Percentiles rank a stretch among this genome's conserved stretches.
Evolutionary conservation across 2,113 vertebrate species (phyloP).

Genomic region (Eubucco bourcierii): DNA sequence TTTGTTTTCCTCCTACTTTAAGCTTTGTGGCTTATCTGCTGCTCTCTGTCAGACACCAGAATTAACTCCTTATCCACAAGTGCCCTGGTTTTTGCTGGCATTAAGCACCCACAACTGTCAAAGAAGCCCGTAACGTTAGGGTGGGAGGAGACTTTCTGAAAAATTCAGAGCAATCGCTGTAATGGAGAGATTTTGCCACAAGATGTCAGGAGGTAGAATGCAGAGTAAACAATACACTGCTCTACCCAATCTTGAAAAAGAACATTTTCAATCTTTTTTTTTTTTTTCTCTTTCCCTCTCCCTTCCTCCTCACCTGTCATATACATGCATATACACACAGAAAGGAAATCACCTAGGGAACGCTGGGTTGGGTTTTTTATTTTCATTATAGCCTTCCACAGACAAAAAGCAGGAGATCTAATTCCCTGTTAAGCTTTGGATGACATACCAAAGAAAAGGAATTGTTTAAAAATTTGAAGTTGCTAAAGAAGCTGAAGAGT

Average conservation of each 20-base stretch:
- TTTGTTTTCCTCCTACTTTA: neutral
- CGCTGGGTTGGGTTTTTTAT: neutral
- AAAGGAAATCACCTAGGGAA: neutral
- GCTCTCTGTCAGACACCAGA: neutral
- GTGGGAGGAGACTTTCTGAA: neutral
- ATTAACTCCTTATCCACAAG: neutral
- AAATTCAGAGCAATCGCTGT: neutral
- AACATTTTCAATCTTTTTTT: neutral
- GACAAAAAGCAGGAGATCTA: neutral
- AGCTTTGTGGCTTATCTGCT: neutral
- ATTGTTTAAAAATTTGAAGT: conserved; percentile 19
- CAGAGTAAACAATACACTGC: rapidly evolving
- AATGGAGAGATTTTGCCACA: conserved; percentile 40
- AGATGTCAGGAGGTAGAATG: conserved; percentile 37
- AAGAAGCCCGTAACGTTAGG: neutral
- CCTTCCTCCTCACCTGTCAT: neutral
- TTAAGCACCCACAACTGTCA: neutral
- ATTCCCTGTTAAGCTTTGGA: neutral
- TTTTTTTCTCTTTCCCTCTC: neutral
- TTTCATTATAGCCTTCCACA: neutral
- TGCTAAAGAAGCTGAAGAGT: conserved; percentile 31
- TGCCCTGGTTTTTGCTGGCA: neutral
- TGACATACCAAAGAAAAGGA: neutral
- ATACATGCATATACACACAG: neutral
- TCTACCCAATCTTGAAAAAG: neutral